Conservation (phyloP, 2,888 invertebrate species). For the Cyrtodaria siliqua region DNA sequence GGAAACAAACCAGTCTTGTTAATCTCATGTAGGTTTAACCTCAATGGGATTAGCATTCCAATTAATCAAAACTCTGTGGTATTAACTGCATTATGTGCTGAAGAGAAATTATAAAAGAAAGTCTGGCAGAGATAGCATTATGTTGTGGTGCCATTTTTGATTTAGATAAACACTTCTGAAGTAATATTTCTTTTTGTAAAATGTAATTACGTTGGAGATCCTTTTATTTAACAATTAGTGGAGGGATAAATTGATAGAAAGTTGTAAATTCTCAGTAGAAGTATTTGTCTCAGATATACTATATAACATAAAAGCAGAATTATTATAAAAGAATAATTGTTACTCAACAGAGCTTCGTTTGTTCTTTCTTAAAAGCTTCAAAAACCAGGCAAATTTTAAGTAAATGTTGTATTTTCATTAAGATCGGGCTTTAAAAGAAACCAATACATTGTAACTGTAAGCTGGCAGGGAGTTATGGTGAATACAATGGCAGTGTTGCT, state of each 20-base stretch:
- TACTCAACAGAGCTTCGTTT: neutral
- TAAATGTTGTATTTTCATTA: too few species aligned
- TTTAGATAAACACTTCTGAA: constrained; percentile 23
- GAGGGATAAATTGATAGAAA: constrained; percentile 1
- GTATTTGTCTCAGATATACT: constrained; percentile 7
- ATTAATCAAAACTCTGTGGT: too few species aligned
- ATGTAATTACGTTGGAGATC: constrained; percentile 23
- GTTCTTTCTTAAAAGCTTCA: neutral
- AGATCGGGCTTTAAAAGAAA: neutral
- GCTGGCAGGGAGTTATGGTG: neutral
- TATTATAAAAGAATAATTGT: constrained; percentile 31
- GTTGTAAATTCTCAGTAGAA: neutral
- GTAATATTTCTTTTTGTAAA: constrained; percentile 23
- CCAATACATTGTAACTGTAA: constrained; percentile 20
- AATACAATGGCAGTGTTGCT: neutral
- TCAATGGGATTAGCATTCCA: too few species aligned
- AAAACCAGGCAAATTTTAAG: neutral
- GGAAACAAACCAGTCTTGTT: too few species aligned
- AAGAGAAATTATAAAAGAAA: neutral
- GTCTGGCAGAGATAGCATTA: constrained; percentile 11
- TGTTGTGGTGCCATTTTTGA: neutral
- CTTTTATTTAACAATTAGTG: neutral
- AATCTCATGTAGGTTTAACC: too few species aligned
- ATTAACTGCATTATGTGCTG: neutral
- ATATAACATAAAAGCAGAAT: neutral